These are phyloP conservation scores for Diplosoma virens DNA, from an alignment of 23 tunicate genomes.

Conservation along the genomic window DNA sequence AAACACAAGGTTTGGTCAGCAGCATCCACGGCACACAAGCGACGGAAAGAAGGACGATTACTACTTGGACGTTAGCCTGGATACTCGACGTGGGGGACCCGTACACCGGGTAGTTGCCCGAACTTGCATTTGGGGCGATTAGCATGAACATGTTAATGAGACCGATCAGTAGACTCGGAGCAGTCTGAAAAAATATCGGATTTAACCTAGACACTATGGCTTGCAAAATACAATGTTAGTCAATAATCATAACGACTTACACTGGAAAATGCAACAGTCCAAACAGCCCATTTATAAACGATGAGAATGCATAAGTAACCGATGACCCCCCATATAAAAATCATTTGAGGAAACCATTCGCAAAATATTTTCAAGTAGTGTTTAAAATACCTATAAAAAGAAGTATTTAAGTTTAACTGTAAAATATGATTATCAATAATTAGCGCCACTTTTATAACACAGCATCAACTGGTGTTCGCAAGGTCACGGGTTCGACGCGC, in stretches of 20 bases:
- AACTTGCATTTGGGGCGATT: conserved; percentile 40
- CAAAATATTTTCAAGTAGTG: conserved; percentile 41
- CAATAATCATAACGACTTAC: too few relatives aligned
- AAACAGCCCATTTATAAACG: conserved; percentile 79
- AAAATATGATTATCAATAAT: too few relatives aligned
- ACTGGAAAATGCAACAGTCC: conserved; percentile 58
- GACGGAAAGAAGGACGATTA: conserved; percentile 65
- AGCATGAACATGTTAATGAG: conserved; percentile 99
- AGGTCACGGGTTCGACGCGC: too few relatives aligned
- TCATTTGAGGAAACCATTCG: conserved; percentile 83
- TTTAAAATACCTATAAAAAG: conserved; percentile 52
- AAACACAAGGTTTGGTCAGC: conserved; percentile 70
- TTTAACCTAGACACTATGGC: too few relatives aligned
- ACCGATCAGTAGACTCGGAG: conserved; percentile 94
- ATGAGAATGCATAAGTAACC: conserved; percentile 79
- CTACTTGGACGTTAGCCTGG: conserved; percentile 56
- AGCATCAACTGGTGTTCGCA: too few relatives aligned
- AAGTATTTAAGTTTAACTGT: too few relatives aligned
- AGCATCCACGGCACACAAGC: conserved; percentile 88
- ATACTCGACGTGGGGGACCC: background rate
- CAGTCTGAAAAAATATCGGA: conserved; percentile 52
- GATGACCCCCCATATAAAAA: conserved; percentile 62
- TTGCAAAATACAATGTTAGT: too few relatives aligned
- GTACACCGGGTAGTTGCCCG: conserved; percentile 25
- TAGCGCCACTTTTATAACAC: too few relatives aligned